A percentile compares a stretch with the other conserved stretches of the same genome.
Evolutionary conservation across 2,888 invertebrate genomes (phyloP).

Genomic region (Microctonus brassicae): DNA sequence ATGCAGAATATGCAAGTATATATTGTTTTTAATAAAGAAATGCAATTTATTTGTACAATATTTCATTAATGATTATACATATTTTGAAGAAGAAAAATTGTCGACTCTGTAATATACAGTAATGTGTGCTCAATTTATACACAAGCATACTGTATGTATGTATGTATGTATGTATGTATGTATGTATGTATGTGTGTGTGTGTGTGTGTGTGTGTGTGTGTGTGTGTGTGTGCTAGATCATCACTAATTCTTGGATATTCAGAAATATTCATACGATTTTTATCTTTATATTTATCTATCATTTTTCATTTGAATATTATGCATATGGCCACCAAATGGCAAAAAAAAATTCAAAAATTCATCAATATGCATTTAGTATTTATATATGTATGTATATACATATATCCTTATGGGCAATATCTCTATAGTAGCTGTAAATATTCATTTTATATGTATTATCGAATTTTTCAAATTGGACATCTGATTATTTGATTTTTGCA

Average conservation of each 20-base stretch:
- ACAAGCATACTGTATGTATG: background rate
- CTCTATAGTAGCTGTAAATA: background rate
- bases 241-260: too few species aligned
- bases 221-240: too few species aligned
- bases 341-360: background rate
- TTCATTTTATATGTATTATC: background rate
- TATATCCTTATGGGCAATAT: background rate
- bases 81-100: background rate
- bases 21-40: constrained; percentile 22
- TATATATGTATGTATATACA: too few species aligned
- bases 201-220: too few species aligned
- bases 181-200: too few species aligned
- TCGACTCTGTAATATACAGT: background rate
- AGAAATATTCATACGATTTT: too few species aligned
- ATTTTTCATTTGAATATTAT: background rate
- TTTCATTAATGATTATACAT: background rate
- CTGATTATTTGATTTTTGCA: too few species aligned
- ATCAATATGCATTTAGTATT: background rate
- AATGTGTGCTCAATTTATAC: background rate
- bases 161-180: background rate
- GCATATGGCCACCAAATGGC: background rate
- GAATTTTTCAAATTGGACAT: too few species aligned
- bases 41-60: constrained; percentile 33
- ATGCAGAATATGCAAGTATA: background rate
- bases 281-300: too few species aligned